Conservation (phyloP, 2,113 vertebrate species). For the Crocuta crocuta region DNA sequence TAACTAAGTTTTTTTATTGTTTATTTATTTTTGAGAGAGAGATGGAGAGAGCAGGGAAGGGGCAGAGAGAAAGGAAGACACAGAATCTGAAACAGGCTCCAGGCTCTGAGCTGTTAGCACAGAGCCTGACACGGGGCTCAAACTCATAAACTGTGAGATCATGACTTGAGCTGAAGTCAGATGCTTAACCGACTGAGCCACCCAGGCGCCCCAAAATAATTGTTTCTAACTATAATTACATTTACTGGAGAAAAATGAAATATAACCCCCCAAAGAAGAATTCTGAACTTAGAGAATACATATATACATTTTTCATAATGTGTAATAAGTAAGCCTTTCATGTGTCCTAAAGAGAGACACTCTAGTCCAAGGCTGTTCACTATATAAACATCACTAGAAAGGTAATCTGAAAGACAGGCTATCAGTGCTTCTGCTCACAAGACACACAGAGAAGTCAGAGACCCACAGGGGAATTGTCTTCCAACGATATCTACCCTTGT, state of each 20-base stretch:
- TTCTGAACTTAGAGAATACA: background rate
- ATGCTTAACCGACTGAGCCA: no score
- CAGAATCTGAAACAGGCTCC: no score
- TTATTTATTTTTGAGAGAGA: no score
- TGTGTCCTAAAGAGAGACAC: background rate
- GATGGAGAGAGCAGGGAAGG: no score
- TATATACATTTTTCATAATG: background rate
- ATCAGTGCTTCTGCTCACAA: background rate
- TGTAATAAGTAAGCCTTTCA: background rate
- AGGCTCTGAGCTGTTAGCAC: no score
- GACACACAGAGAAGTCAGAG: background rate
- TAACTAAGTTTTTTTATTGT: background rate
- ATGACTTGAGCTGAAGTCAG: no score
- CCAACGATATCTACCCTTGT: background rate
- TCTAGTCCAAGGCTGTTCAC: background rate
- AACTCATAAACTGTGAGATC: no score
- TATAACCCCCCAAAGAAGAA: background rate
- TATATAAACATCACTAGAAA: background rate
- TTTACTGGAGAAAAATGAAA: background rate
- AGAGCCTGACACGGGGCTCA: no score
- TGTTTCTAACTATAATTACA: background rate
- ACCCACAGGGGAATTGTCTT: background rate
- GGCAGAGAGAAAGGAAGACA: no score
- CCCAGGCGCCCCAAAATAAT: no score
- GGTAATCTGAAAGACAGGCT: background rate